These are phyloP conservation scores for Pseudomyrmex gracilis DNA, from an alignment of 1,140 invertebrate species.

Conservation along the genomic window DNA sequence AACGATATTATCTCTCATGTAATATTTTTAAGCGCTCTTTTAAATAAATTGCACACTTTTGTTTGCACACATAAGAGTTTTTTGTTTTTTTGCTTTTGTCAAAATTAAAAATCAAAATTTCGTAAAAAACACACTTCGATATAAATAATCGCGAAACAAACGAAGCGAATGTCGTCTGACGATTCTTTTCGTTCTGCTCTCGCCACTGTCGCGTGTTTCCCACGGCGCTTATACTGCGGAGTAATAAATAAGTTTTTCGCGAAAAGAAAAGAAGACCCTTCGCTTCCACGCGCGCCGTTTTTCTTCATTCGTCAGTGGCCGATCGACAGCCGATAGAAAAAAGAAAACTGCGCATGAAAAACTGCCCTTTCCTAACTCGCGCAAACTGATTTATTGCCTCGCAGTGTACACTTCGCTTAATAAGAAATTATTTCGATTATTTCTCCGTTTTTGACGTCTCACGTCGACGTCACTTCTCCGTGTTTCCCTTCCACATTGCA, in stretches of 20 bases:
- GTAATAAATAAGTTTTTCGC: too few species aligned
- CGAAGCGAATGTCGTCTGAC: constrained; percentile 16
- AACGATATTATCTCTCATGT: neutral
- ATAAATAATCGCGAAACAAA: constrained; percentile 9
- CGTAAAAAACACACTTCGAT: neutral
- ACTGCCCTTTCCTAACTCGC: too few species aligned
- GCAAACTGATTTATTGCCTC: too few species aligned
- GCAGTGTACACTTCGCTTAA: constrained; percentile 3
- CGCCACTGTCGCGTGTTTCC: constrained; percentile 30
- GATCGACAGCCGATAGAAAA: too few species aligned
- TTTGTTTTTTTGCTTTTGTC: too few species aligned
- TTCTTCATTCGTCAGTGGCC: too few species aligned
- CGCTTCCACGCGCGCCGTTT: too few species aligned
- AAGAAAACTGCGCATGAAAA: too few species aligned
- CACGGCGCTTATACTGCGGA: neutral
- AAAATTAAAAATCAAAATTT: constrained; percentile 17
- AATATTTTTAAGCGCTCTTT: neutral
- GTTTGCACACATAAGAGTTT: too few species aligned
- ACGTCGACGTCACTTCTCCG: constrained; percentile 20
- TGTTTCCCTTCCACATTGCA: neutral
- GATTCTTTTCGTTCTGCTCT: constrained; percentile 55
- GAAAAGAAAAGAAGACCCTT: too few species aligned
- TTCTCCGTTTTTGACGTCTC: neutral
- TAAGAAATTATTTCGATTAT: constrained; percentile 25
- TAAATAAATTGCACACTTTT: too few species aligned